Percentiles rank a stretch among this genome's conserved stretches.
Conservation (phyloP, 2,888 invertebrate genomes). For the Phyllotreta striolata region DNA sequence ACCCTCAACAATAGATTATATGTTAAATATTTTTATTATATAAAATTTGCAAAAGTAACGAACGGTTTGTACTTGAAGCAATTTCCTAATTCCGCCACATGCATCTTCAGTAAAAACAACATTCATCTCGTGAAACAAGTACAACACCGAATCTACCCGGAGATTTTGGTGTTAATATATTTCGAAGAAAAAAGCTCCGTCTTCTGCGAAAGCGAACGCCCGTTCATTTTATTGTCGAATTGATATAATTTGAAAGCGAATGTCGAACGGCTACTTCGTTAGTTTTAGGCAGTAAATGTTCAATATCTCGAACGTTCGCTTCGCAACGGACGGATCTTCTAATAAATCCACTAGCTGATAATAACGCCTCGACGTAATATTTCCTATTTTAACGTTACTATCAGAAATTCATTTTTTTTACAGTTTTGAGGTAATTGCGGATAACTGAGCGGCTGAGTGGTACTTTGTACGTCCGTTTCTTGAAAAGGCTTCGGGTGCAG, state of each 20-base stretch:
- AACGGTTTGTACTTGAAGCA: constrained; percentile 77
- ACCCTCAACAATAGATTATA: constrained; percentile 61
- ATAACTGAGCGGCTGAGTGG: constrained; percentile 54
- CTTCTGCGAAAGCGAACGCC: too few species aligned
- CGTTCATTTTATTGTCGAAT: too few species aligned
- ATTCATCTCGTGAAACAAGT: constrained; percentile 31
- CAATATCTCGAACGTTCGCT: too few species aligned
- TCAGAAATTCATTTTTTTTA: constrained; percentile 34
- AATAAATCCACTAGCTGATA: too few species aligned
- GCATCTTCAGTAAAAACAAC: constrained; percentile 45
- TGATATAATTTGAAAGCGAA: too few species aligned
- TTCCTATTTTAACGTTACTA: too few species aligned
- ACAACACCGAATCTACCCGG: constrained; percentile 23
- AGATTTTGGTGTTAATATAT: constrained; percentile 26
- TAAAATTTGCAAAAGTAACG: constrained; percentile 79
- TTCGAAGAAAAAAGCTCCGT: neutral
- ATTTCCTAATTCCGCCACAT: constrained; percentile 63
- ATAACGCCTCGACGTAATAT: too few species aligned
- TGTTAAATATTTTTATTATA: constrained; percentile 61
- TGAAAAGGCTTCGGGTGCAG: constrained; percentile 54
- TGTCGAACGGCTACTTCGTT: too few species aligned
- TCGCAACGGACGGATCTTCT: too few species aligned
- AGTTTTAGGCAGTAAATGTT: too few species aligned
- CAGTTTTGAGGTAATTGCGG: constrained; percentile 54
- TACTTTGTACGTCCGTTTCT: constrained; percentile 58